Conservation (phyloP, 1,140 invertebrate species). For the Trypoxylus dichotomus region DNA sequence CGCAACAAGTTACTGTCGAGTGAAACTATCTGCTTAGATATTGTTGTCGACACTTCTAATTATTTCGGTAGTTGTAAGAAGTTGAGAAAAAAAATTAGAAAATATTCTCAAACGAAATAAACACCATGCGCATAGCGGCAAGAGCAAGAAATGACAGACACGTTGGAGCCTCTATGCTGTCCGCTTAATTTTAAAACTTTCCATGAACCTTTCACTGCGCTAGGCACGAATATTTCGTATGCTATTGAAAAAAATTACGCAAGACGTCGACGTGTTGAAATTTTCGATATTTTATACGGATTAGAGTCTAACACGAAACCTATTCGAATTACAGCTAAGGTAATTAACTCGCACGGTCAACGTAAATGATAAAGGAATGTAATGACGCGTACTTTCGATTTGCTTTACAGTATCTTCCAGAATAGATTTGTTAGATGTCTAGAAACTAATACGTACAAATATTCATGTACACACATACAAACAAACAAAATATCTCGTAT, state of each 20-base stretch:
- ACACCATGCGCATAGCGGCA: too few relatives aligned
- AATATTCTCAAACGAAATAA: too few relatives aligned
- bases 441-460: background rate
- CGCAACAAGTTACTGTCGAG: too few relatives aligned
- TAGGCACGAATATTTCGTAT: background rate
- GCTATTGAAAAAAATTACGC: constrained; percentile 25
- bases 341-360: background rate
- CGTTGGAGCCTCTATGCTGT: background rate
- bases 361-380: background rate
- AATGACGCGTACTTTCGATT: constrained; percentile 3
- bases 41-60: too few relatives aligned
- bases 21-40: too few relatives aligned
- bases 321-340: constrained; percentile 5
- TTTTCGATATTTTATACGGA: constrained; percentile 20
- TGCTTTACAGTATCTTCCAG: background rate
- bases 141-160: background rate
- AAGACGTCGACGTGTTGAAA: constrained; percentile 15
- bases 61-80: too few relatives aligned
- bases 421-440: background rate
- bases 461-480: background rate
- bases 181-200: constrained; percentile 9
- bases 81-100: too few relatives aligned
- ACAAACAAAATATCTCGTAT: background rate
- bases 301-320: background rate
- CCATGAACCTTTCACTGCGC: constrained; percentile 10